A percentile compares a stretch with the other conserved stretches of the same genome.
Evolutionary conservation across 2,113 vertebrate species (phyloP).

Genomic region (Strix aluco): DNA sequence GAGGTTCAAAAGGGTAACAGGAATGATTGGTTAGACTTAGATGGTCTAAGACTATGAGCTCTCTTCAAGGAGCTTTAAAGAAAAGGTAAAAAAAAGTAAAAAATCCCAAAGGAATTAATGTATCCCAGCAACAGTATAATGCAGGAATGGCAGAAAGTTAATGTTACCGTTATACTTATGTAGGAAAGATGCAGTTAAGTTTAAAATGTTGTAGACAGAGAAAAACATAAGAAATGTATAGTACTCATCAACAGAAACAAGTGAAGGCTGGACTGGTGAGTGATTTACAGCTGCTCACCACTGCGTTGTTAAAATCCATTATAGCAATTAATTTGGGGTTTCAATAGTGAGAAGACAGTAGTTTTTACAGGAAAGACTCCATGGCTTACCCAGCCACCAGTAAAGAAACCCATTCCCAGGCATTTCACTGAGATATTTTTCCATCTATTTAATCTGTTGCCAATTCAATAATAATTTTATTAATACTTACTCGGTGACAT

Average conservation of each 20-base stretch:
- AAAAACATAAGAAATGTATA: neutral
- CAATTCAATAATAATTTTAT: neutral
- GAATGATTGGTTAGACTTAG: neutral
- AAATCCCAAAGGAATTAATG: neutral
- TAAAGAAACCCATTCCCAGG: neutral
- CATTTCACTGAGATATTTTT: neutral
- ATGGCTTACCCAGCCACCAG: neutral
- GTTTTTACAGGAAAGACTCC: neutral
- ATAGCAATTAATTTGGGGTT: neutral
- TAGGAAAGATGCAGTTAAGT: neutral
- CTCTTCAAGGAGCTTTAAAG: neutral
- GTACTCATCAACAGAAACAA: neutral
- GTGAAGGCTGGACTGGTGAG: neutral
- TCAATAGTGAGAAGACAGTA: neutral
- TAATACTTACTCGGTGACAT: rapidly evolving
- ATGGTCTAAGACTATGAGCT: neutral
- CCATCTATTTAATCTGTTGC: neutral
- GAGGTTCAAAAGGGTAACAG: neutral
- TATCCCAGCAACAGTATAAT: neutral
- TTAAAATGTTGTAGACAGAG: neutral
- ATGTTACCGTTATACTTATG: neutral
- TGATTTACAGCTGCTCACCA: neutral
- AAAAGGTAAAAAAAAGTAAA: neutral
- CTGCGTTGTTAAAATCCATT: neutral
- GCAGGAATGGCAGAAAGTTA: neutral